Evolutionary conservation across 2,113 vertebrate species (phyloP).

Genomic region (Silurus meridionalis): DNA sequence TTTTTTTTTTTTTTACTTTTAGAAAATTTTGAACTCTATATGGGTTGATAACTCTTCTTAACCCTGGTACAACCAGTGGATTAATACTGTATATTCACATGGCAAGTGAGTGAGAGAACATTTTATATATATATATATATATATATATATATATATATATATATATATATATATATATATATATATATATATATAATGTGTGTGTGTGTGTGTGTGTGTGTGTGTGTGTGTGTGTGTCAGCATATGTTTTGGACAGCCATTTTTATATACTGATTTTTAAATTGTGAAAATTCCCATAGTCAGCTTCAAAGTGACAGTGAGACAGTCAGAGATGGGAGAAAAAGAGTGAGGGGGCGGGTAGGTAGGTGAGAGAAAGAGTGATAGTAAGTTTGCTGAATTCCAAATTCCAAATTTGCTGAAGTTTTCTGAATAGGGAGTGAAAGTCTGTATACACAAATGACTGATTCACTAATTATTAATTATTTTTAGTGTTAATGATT

Average conservation of each 20-base stretch:
- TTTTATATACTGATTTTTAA: constrained; percentile 10
- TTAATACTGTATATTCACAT: background rate
- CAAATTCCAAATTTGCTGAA: background rate
- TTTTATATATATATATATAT: no score
- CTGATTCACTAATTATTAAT: constrained; percentile 10
- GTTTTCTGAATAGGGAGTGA: background rate
- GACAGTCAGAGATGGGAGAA: background rate
- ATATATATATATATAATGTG: no score
- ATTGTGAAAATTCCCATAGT: background rate
- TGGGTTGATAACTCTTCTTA: background rate
- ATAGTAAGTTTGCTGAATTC: background rate
- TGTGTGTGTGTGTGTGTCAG: background rate
- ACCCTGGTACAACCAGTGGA: background rate
- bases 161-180: no score
- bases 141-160: no score
- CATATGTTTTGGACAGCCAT: background rate
- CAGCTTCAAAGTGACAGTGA: background rate
- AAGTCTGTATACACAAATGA: background rate
- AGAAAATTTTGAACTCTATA: no score
- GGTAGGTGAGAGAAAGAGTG: background rate
- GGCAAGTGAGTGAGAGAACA: background rate
- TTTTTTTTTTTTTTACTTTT: no score
- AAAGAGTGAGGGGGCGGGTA: background rate
- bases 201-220: background rate
- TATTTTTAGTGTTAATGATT: constrained; percentile 28